Percentiles rank a stretch among this genome's conserved stretches.
Conservation (phyloP, 2,797 vertebrate species). For the Acanthurus leucopareius region DNA sequence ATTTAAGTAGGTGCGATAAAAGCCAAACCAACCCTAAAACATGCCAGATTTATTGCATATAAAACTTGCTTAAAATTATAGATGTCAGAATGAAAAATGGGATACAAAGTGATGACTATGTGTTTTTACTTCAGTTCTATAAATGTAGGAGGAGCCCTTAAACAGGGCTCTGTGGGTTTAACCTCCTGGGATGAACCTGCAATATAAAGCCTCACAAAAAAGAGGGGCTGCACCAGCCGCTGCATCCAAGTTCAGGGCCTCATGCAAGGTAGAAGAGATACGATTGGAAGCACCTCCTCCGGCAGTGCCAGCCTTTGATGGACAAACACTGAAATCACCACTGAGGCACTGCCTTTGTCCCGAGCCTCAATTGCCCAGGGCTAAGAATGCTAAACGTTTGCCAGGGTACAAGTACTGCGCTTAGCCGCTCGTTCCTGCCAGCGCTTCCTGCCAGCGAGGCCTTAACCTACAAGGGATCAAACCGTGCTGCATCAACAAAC, state of each 20-base stretch:
- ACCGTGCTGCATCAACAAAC: background rate
- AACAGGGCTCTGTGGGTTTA: background rate
- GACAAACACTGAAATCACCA: no score
- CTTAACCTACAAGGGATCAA: background rate
- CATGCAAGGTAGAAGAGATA: background rate
- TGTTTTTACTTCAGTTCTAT: background rate
- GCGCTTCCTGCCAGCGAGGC: background rate
- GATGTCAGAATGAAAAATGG: background rate
- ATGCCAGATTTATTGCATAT: background rate
- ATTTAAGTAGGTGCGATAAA: slow-evolving; percentile 15
- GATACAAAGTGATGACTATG: background rate
- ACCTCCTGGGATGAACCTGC: background rate
- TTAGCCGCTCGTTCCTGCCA: no score
- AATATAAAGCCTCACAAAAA: background rate
- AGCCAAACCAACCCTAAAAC: background rate
- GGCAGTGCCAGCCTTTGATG: no score
- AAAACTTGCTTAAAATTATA: background rate
- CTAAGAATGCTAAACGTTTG: no score
- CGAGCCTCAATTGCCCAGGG: no score
- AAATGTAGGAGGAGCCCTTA: background rate
- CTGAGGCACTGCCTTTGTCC: no score
- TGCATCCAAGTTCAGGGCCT: background rate
- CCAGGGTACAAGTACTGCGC: no score
- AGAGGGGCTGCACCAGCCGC: background rate
- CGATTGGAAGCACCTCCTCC: no score